Evolutionary conservation across 2,113 vertebrate genomes (phyloP).

Genomic region (Calcarius ornatus): DNA sequence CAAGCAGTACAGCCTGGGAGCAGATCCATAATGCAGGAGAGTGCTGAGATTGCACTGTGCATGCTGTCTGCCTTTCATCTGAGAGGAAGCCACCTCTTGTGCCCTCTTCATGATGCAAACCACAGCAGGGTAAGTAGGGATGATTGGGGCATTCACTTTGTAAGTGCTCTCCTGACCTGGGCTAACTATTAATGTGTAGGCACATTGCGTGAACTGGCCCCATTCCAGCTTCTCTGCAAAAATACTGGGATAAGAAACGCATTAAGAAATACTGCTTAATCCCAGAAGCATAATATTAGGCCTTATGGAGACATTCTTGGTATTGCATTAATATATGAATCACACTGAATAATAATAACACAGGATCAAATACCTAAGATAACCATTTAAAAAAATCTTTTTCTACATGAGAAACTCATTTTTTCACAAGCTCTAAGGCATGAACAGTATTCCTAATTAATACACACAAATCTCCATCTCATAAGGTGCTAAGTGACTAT

Average conservation of each 20-base stretch:
- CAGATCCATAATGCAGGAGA: background rate
- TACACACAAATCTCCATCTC: background rate
- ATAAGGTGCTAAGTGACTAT: background rate
- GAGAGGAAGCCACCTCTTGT: background rate
- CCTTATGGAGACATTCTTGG: background rate
- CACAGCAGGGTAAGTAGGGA: background rate
- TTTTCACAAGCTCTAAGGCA: background rate
- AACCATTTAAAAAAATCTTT: background rate
- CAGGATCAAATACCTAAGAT: background rate
- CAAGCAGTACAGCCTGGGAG: background rate
- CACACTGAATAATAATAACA: slow-evolving; percentile 1
- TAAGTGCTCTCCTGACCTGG: background rate
- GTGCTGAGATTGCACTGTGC: background rate
- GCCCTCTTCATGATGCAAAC: background rate
- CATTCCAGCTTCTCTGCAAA: background rate
- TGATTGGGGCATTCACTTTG: background rate
- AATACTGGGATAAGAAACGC: background rate
- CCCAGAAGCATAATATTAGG: background rate
- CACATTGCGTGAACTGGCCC: background rate
- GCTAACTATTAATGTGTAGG: background rate
- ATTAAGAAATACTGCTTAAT: background rate
- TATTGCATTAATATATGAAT: slow-evolving; percentile 11
- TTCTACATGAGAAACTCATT: background rate
- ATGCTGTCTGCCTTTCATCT: background rate
- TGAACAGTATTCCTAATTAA: background rate